A percentile compares a stretch with the other conserved stretches of the same genome.
Evolutionary conservation across 2,888 invertebrate species (phyloP).

Genomic region (Drosophila kambysellisi): DNA sequence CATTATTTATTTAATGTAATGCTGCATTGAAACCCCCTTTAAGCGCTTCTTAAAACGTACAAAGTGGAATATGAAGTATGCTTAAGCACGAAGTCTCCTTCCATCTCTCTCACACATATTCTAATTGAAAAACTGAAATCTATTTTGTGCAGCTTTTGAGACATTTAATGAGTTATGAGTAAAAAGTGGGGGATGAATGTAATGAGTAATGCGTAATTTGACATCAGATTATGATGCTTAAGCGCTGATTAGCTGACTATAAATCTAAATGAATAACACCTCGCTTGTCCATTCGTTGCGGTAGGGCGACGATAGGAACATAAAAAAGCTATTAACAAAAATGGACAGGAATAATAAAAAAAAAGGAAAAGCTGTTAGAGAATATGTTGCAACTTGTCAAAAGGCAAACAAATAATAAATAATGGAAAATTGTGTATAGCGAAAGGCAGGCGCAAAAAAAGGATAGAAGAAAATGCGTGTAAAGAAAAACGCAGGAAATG

Average conservation of each 20-base stretch:
- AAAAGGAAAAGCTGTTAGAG: slow-evolving; percentile 13
- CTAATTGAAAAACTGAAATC: slow-evolving; percentile 9
- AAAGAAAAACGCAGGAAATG: slow-evolving; percentile 52
- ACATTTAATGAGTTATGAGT: slow-evolving; percentile 19
- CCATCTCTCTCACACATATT: background rate
- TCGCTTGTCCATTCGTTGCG: slow-evolving; percentile 39
- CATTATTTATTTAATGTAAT: background rate
- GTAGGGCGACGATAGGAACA: slow-evolving; percentile 60
- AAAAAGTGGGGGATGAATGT: background rate
- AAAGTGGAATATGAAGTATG: slow-evolving; percentile 8
- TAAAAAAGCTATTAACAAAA: slow-evolving; percentile 67
- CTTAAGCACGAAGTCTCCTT: background rate
- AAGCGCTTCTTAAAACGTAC: background rate
- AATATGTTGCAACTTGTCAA: slow-evolving; percentile 59
- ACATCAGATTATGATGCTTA: slow-evolving; percentile 27
- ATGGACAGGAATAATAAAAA: slow-evolving; percentile 11
- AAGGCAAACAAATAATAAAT: slow-evolving; percentile 50
- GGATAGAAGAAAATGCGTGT: slow-evolving; percentile 53
- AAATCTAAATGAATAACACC: slow-evolving; percentile 7
- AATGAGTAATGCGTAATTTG: slow-evolving; percentile 24
- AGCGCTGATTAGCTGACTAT: slow-evolving; percentile 33
- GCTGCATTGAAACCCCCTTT: background rate
- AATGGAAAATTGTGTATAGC: slow-evolving; percentile 33
- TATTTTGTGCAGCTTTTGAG: slow-evolving; percentile 16
- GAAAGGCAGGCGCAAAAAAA: slow-evolving; percentile 17